Percentiles rank a stretch among this genome's conserved stretches.
Evolutionary conservation across 2,888 invertebrate genomes (phyloP).

Genomic region (Ophioninae sp.): DNA sequence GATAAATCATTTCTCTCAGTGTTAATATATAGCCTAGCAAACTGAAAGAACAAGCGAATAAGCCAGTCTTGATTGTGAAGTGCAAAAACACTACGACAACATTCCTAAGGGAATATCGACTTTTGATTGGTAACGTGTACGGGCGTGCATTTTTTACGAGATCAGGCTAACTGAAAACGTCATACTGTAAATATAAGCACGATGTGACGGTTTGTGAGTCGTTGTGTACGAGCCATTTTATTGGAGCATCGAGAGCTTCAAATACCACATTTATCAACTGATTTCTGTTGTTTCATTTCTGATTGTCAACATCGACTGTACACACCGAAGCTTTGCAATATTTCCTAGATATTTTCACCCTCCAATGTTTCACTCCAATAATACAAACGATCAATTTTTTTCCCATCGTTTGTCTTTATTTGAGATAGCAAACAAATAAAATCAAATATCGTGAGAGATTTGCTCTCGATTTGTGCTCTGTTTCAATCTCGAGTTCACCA

Average conservation of each 20-base stretch:
- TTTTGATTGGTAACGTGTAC: neutral
- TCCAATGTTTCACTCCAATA: neutral
- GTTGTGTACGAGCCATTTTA: neutral
- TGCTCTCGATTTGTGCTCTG: too few species aligned
- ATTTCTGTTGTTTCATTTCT: neutral
- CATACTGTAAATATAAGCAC: neutral
- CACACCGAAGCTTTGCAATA: neutral
- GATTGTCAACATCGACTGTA: neutral
- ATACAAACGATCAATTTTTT: too few species aligned
- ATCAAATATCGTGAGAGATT: too few species aligned
- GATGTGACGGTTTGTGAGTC: neutral
- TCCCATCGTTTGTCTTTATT: too few species aligned
- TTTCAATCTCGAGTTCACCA: too few species aligned
- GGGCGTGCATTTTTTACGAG: neutral
- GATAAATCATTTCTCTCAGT: neutral
- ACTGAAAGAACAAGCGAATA: neutral
- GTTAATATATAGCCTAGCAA: neutral
- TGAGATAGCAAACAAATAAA: too few species aligned
- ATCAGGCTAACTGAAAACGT: too few species aligned
- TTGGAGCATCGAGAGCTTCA: neutral
- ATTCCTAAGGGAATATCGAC: neutral
- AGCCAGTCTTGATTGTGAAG: neutral
- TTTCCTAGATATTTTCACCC: neutral
- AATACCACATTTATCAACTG: neutral
- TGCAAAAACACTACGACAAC: neutral